Conservation (phyloP, 2,113 vertebrate genomes). For the Lethenteron reissneri region DNA sequence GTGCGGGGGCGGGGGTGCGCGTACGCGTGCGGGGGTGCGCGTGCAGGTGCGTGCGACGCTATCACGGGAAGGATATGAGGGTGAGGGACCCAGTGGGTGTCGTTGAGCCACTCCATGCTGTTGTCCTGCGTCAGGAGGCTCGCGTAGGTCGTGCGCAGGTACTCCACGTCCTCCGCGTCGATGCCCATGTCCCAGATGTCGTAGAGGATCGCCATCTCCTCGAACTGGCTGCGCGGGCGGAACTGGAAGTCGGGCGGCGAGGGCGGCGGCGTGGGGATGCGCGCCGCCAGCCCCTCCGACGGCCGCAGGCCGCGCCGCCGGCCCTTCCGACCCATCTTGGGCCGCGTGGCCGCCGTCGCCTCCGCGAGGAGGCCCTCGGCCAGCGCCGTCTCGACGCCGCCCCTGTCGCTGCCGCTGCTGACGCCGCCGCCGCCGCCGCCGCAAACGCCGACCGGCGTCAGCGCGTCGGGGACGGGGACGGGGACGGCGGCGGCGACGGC, state of each 20-base stretch:
- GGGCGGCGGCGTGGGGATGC: constrained; percentile 29
- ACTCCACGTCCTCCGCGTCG: constrained; percentile 75
- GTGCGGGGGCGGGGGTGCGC: too few species aligned
- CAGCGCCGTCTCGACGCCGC: too few species aligned
- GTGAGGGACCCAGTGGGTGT: constrained; percentile 94
- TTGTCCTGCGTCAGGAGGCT: constrained; percentile 82
- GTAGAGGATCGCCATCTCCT: constrained; percentile 96
- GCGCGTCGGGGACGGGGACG: too few species aligned
- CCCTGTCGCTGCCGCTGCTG: too few species aligned
- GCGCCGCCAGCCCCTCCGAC: constrained; percentile 29
- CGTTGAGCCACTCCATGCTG: constrained; percentile 91
- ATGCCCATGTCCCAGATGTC: constrained; percentile 97
- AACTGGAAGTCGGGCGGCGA: constrained; percentile 41
- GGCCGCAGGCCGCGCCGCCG: constrained; percentile 22
- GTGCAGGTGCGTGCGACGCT: constrained; percentile 41
- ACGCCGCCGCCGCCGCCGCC: too few species aligned
- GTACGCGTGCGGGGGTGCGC: constrained; percentile 53
- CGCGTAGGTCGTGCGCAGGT: constrained; percentile 72
- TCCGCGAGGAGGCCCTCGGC: too few species aligned
- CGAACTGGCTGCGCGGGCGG: constrained; percentile 53
- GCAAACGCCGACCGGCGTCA: too few species aligned
- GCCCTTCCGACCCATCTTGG: neutral
- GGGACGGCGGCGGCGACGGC: too few species aligned
- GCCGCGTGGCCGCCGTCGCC: too few species aligned
- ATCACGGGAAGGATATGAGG: constrained; percentile 99